Percentiles rank a stretch among this genome's conserved stretches.
phyloP scores from a whole-genome alignment of 2,888 invertebrate genomes.

The Leuctra nigra region DNA sequence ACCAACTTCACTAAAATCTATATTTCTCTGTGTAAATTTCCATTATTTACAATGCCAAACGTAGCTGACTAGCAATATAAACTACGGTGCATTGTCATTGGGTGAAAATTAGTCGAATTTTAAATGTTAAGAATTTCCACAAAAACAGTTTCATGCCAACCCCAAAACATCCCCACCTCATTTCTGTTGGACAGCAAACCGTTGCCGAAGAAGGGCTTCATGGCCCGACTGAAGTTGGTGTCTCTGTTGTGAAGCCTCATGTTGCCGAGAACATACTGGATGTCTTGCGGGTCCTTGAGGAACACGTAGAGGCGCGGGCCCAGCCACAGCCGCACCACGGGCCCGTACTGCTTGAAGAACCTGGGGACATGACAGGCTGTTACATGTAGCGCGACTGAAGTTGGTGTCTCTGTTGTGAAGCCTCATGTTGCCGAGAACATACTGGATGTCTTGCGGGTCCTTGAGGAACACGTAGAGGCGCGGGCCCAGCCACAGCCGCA shows the following conservation, averaged over 20 bases:
- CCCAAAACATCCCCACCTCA: slow-evolving; percentile 9
- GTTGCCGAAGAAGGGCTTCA: slow-evolving; percentile 8
- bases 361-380: too few species aligned
- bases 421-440: not conserved
- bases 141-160: too few species aligned
- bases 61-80: too few species aligned
- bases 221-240: not conserved
- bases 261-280: not conserved
- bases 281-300: not conserved
- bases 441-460: slow-evolving; percentile 2
- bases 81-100: too few species aligned
- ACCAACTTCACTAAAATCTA: too few species aligned
- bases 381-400: not conserved
- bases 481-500: slow-evolving; percentile 2
- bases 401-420: slow-evolving; percentile 3
- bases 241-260: slow-evolving; percentile 2
- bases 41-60: too few species aligned
- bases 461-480: not conserved
- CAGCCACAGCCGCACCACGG: not conserved
- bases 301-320: not conserved
- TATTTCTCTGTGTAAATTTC: too few species aligned
- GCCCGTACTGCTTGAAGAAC: not conserved
- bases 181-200: slow-evolving; percentile 2
- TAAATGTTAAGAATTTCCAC: too few species aligned
- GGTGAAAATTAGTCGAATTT: too few species aligned